These are phyloP conservation scores for Poeciliopsis infans DNA, from an alignment of 2,797 vertebrate species.

Conservation along the genomic window DNA sequence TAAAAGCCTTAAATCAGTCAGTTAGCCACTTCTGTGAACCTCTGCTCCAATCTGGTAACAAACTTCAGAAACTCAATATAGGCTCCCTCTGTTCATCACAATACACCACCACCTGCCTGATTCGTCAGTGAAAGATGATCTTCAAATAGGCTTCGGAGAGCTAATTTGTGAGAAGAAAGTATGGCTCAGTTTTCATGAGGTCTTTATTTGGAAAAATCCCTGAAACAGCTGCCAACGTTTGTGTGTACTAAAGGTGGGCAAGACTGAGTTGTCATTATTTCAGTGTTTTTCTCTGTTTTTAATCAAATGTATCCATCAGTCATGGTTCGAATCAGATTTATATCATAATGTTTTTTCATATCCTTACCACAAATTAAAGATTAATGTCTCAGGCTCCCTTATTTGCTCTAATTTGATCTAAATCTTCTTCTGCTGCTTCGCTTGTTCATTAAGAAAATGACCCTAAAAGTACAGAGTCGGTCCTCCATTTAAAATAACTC, in stretches of 20 bases:
- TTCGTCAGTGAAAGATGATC: slow-evolving; percentile 70
- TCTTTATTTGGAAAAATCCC: slow-evolving; percentile 26
- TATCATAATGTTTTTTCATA: not conserved
- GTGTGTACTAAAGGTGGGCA: not conserved
- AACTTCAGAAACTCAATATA: slow-evolving; percentile 65
- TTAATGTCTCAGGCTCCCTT: not conserved
- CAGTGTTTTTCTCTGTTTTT: not conserved
- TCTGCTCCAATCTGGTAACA: slow-evolving; percentile 31
- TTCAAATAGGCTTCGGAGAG: slow-evolving; percentile 36
- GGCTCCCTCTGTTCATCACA: slow-evolving; percentile 41
- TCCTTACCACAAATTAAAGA: not conserved
- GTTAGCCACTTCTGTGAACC: slow-evolving; percentile 48
- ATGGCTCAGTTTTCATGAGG: slow-evolving; percentile 40
- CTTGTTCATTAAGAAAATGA: slow-evolving; percentile 1
- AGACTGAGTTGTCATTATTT: slow-evolving; percentile 11
- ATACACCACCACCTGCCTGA: slow-evolving; percentile 61
- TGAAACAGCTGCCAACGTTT: slow-evolving; percentile 20
- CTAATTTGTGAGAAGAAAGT: slow-evolving; percentile 46
- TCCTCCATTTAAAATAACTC: not conserved
- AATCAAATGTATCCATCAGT: not conserved
- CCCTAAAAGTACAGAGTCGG: not conserved
- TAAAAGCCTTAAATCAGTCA: not conserved
- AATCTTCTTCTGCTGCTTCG: not conserved
- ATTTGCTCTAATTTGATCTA: not conserved
- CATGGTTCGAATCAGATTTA: not conserved